Evolutionary conservation across 2,797 vertebrate genomes (phyloP).

Genomic region (Neosilurus hyrtlii): DNA sequence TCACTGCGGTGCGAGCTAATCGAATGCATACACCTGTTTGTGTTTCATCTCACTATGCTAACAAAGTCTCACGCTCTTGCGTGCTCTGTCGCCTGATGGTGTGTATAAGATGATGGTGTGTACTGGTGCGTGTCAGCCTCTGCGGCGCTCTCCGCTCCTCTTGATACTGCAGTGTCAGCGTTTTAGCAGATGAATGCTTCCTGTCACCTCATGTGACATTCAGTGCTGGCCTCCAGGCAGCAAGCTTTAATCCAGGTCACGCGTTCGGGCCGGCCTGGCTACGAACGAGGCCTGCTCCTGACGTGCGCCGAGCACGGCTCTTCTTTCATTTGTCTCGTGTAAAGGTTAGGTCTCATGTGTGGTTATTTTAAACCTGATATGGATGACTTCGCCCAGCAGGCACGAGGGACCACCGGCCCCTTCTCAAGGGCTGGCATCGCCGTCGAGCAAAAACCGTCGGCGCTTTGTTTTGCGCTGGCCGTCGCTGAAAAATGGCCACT

Average conservation of each 20-base stretch:
- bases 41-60: neutral
- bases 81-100: neutral
- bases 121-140: neutral
- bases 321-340: constrained; percentile 80
- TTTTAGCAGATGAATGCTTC: constrained; percentile 75
- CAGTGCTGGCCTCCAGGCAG: constrained; percentile 74
- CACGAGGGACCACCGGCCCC: constrained; percentile 68
- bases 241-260: constrained; percentile 79
- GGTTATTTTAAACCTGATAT: constrained; percentile 83
- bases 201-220: constrained; percentile 73
- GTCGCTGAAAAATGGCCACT: constrained; percentile 8
- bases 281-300: constrained; percentile 76
- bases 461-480: constrained; percentile 27
- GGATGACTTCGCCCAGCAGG: constrained; percentile 78
- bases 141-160: neutral
- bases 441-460: constrained; percentile 42
- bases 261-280: constrained; percentile 70
- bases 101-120: constrained; percentile 11
- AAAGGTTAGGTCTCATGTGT: constrained; percentile 82
- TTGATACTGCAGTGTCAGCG: constrained; percentile 54
- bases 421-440: constrained; percentile 54
- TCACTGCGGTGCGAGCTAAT: neutral
- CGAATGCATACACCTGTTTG: neutral
- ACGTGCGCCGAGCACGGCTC: constrained; percentile 65
- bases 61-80: neutral